Base-by-base conservation (phyloP, 2,797 vertebrate genomes). In the Gallirallus australis region DNA sequence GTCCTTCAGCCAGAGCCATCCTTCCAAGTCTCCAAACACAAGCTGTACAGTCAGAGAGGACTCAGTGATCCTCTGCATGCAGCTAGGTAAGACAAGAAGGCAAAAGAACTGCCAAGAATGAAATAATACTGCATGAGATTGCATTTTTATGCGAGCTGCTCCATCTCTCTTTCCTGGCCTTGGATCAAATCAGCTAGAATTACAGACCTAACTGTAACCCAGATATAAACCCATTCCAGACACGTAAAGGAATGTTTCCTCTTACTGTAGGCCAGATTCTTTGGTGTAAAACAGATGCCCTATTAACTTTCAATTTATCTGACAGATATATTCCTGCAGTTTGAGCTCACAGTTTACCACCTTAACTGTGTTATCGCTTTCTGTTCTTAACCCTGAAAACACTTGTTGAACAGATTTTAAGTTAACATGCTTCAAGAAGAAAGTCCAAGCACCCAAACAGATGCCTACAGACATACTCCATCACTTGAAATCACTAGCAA, bases 101-200 rank as follows among this genome's bases (percentile, higher is more conserved):
- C 53, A 82, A 56, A 88, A 88, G 54, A 82, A 66, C 79, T 71
- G 69, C 40, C 50, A 86, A 64, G 53, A 85, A 68, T 65, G 7
- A 96, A 97, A 93, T 87, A 94, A 80, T 78, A 83, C 18, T 57
- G 25, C 45, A 35, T 71, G 48, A 94, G 57, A 61, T 5, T 57
- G 39, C 31, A n/a, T 94, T 94, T 94, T 94, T 82, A 50, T 21
- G n/a, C n/a, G 33, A 95, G 33, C 48, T 81, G 79, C 57, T 93
- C n/a, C 56, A 66, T 45, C 39, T 91, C 91, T 87, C 71, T 85
- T 83, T 85, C 48, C 40, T 90, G 68, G 87, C 85, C 15, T 57
- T 11, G 4, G 45, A 89, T 66, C 78, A 96, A 92, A 88, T 24
- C 53, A 73, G 20, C 64, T 73, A 73, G 42, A 94, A 31, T 91